These are phyloP conservation scores for Poeciliopsis paucimaculata DNA, from an alignment of 2,797 vertebrate genomes.

Conservation along the genomic window DNA sequence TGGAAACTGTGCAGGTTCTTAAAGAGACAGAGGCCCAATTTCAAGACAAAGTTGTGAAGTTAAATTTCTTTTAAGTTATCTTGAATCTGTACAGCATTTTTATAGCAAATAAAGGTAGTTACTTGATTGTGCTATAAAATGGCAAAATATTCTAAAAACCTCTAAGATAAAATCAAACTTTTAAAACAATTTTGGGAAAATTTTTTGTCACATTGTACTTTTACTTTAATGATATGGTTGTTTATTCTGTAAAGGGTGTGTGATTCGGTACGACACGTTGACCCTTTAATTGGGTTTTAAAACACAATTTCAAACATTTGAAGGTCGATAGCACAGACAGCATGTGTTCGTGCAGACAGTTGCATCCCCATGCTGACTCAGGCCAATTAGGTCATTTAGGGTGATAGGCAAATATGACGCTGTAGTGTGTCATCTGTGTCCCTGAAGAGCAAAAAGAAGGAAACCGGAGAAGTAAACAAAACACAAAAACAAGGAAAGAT, in stretches of 20 bases:
- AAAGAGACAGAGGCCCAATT: too few relatives aligned
- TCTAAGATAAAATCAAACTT: not conserved
- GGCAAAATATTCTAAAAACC: not conserved
- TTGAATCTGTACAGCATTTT: too few relatives aligned
- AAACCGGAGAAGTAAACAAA: constrained; percentile 2
- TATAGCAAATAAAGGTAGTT: too few relatives aligned
- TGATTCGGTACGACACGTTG: not conserved
- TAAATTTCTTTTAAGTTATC: too few relatives aligned
- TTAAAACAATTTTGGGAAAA: not conserved
- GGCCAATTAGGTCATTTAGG: constrained; percentile 26
- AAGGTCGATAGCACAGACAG: constrained; percentile 8
- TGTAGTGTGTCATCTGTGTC: constrained; percentile 9
- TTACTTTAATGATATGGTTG: not conserved
- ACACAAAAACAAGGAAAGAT: constrained; percentile 5
- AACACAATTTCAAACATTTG: not conserved
- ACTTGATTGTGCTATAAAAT: too few relatives aligned
- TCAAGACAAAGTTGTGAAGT: too few relatives aligned
- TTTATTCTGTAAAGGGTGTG: not conserved
- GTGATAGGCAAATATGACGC: constrained; percentile 29
- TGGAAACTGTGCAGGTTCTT: too few relatives aligned
- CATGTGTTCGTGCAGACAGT: constrained; percentile 19
- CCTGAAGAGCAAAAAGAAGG: constrained; percentile 6
- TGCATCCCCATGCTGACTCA: constrained; percentile 4
- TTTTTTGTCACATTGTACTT: not conserved
- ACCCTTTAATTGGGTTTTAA: constrained; percentile 7